Evolutionary conservation across 2,888 invertebrate species (phyloP).

Genomic region (Cheilosia pagana): DNA sequence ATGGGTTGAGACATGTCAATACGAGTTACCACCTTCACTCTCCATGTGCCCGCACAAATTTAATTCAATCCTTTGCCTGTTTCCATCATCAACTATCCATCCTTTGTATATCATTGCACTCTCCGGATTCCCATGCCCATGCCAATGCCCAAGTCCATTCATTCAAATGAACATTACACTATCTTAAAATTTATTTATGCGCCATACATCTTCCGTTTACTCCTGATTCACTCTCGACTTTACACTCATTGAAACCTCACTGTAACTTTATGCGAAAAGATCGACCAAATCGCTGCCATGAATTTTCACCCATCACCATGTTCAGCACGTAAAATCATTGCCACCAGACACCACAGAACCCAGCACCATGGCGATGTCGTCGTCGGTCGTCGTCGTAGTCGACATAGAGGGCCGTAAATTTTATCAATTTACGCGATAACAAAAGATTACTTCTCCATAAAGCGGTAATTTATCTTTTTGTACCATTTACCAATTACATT

Average conservation of each 20-base stretch:
- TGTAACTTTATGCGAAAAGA: constrained; percentile 46
- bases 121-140: background rate
- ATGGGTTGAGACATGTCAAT: no score
- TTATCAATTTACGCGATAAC: constrained; percentile 75
- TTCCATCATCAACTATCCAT: background rate
- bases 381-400: constrained; percentile 1
- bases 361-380: background rate
- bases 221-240: constrained; percentile 35
- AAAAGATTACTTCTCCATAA: constrained; percentile 75
- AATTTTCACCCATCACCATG: constrained; percentile 47
- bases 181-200: constrained; percentile 29
- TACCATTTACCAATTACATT: constrained; percentile 75
- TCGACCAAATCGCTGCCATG: constrained; percentile 48
- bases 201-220: constrained; percentile 30
- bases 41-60: no score
- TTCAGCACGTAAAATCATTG: constrained; percentile 62
- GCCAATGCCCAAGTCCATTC: background rate
- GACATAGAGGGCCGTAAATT: constrained; percentile 64
- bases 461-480: constrained; percentile 75
- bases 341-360: constrained; percentile 36
- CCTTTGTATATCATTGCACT: background rate
- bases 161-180: constrained; percentile 25
- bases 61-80: background rate
- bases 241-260: constrained; percentile 30
- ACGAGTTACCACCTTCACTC: no score